Evolutionary conservation across 92 coral and sea anemone genomes (phyloP).

Genomic region (Phenganax marumi): DNA sequence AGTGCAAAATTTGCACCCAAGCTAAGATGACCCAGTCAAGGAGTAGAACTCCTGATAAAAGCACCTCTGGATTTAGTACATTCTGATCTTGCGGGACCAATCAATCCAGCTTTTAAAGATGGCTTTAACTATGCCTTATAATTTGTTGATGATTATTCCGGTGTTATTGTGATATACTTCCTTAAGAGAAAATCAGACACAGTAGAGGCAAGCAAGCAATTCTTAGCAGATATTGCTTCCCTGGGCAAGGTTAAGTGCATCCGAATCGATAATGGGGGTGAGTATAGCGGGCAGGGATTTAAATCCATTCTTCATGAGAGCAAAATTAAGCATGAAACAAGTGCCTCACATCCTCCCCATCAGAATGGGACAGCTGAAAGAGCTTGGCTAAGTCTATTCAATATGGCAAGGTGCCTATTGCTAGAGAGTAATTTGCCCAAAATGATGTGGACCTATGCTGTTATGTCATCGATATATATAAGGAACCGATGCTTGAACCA

Average conservation of each 20-base stretch:
- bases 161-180: conserved; percentile 42
- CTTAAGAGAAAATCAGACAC: conserved; percentile 50
- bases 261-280: conserved; percentile 47
- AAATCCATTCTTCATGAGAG: conserved; percentile 29
- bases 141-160: conserved; percentile 46
- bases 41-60: conserved; percentile 49
- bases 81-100: conserved; percentile 51
- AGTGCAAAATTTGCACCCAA: conserved; percentile 49
- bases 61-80: conserved; percentile 53
- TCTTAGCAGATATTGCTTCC: conserved; percentile 34
- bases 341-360: conserved; percentile 18
- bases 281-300: conserved; percentile 28
- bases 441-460: conserved; percentile 43
- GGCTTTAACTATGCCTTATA: conserved; percentile 44
- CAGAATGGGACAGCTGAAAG: conserved; percentile 50
- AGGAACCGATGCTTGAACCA: conserved; percentile 36
- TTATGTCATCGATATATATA: conserved; percentile 13
- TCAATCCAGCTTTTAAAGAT: conserved; percentile 51
- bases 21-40: conserved; percentile 56
- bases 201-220: conserved; percentile 44
- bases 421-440: conserved; percentile 38
- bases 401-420: conserved; percentile 29
- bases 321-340: conserved; percentile 39
- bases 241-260: conserved; percentile 33
- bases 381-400: conserved; percentile 37